Evolutionary conservation across 2,797 vertebrate species (phyloP).

Genomic region (Otolemur crassicaudatus): DNA sequence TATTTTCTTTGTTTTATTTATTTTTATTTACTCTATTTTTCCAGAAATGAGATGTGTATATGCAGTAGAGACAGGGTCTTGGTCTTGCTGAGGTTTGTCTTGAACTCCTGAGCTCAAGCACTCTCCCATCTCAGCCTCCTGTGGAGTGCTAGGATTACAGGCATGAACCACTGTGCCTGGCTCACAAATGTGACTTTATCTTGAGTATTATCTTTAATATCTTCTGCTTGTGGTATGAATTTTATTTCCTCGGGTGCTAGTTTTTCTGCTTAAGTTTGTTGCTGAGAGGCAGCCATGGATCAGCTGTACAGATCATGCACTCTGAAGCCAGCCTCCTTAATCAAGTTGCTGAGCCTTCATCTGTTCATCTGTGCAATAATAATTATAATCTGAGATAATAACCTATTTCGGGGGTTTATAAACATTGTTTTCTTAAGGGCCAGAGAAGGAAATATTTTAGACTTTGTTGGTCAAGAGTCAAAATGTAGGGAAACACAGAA

Average conservation of each 20-base stretch:
- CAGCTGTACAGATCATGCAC: fast-evolving
- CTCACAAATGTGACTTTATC: neutral
- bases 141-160: neutral
- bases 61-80: neutral
- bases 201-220: neutral
- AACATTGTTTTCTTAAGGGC: neutral
- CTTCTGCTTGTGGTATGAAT: neutral
- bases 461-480: neutral
- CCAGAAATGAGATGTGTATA: no score
- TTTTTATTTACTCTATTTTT: no score
- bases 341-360: neutral
- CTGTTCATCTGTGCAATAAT: neutral
- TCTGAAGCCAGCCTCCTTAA: neutral
- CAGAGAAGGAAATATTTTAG: neutral
- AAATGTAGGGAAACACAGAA: neutral
- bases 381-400: neutral
- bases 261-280: neutral
- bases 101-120: neutral
- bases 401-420: neutral
- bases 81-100: neutral
- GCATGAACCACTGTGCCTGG: neutral
- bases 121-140: neutral
- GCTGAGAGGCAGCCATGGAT: neutral
- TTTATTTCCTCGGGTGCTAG: neutral
- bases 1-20: no score